Percentiles rank a stretch among this genome's conserved stretches.
phyloP scores from a whole-genome alignment of 2,888 invertebrate species.

The Drosophila dives region DNA sequence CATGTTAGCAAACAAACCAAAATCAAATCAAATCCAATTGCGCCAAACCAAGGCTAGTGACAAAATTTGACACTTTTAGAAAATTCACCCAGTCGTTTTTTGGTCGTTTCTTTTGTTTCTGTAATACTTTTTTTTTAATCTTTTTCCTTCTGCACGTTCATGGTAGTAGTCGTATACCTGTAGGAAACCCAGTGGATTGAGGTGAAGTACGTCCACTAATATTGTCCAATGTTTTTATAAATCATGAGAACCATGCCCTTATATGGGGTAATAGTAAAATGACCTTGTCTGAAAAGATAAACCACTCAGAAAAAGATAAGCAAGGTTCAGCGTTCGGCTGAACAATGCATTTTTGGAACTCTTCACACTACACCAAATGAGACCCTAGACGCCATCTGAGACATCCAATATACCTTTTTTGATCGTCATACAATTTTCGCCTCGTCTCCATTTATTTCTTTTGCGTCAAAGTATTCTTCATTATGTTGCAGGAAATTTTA shows the following conservation, averaged over 20 bases:
- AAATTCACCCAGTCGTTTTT: background rate
- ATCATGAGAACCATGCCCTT: no score
- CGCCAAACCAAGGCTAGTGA: background rate
- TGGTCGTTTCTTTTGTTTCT: background rate
- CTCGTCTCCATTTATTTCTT: conserved; percentile 4
- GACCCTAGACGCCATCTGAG: no score
- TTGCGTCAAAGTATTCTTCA: conserved; percentile 12
- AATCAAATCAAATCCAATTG: conserved; percentile 2
- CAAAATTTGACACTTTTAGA: background rate
- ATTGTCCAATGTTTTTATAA: no score
- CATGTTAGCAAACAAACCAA: conserved; percentile 13
- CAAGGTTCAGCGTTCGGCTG: no score
- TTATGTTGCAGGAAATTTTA: conserved; percentile 14
- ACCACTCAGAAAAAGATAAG: no score
- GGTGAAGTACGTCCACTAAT: no score
- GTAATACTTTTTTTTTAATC: background rate
- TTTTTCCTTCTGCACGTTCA: background rate
- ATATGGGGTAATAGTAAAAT: no score
- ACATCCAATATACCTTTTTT: background rate
- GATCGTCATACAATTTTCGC: background rate
- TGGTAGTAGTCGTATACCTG: background rate
- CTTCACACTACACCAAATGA: no score
- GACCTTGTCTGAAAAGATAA: no score
- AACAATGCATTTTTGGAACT: no score
- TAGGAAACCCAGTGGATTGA: no score